Conservation (phyloP, 1,140 invertebrate genomes). For the Apis florea region DNA sequence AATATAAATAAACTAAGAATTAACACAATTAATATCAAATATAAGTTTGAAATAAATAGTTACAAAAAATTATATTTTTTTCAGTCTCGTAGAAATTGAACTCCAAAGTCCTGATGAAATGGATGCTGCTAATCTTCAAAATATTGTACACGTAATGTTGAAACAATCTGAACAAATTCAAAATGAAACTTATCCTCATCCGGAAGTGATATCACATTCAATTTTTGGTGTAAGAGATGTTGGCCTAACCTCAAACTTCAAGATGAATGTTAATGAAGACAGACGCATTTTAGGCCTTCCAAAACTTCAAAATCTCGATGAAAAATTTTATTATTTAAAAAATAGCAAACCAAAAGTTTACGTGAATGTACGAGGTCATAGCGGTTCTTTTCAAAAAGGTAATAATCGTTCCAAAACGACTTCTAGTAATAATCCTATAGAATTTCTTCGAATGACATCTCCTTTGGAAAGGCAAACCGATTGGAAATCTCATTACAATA, state of each 20-base stretch:
- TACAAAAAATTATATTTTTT: neutral
- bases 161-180: conserved; percentile 40
- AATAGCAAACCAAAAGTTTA: conserved; percentile 71
- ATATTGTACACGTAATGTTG: conserved; percentile 69
- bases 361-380: conserved; percentile 70
- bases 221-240: conserved; percentile 72
- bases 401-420: conserved; percentile 31
- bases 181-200: conserved; percentile 61
- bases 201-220: conserved; percentile 72
- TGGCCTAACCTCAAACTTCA: conserved; percentile 56
- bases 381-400: conserved; percentile 67
- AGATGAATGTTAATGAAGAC: conserved; percentile 45
- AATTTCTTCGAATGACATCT: conserved; percentile 56
- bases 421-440: conserved; percentile 50
- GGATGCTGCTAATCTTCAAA: conserved; percentile 66
- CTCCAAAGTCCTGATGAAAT: conserved; percentile 66
- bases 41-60: neutral
- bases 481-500: conserved; percentile 36
- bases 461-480: conserved; percentile 48
- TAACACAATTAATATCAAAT: neutral
- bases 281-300: conserved; percentile 39
- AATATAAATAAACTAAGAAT: too few relatives aligned
- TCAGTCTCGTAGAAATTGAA: conserved; percentile 55
- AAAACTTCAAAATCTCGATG: conserved; percentile 58
- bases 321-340: conserved; percentile 75